Conservation (phyloP, 2,888 invertebrate genomes). For the Latrodectus hesperus region DNA sequence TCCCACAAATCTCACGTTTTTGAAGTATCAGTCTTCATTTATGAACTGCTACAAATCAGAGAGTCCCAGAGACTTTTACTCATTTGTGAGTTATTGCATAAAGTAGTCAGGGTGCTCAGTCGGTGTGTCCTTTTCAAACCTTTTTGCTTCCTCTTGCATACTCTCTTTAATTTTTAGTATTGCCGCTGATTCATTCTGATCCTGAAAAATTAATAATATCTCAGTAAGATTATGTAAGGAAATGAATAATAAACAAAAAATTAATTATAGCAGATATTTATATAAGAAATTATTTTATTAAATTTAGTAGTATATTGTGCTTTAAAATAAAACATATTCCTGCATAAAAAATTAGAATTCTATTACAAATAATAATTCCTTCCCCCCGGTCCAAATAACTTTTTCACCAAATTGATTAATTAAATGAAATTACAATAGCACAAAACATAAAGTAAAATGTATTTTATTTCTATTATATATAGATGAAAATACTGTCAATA, state of each 20-base stretch:
- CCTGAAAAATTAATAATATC: conserved; percentile 75
- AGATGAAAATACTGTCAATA: too few species aligned
- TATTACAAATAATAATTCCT: too few species aligned
- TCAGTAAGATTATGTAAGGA: too few species aligned
- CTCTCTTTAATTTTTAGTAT: conserved; percentile 99
- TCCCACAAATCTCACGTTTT: conserved; percentile 14
- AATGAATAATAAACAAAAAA: too few species aligned
- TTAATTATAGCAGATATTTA: neutral
- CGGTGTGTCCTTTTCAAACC: conserved; percentile 94
- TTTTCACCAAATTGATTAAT: too few species aligned
- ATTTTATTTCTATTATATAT: too few species aligned
- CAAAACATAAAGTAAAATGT: too few species aligned
- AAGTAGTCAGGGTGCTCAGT: conserved; percentile 91
- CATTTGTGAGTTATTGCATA: conserved; percentile 84
- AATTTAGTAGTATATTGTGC: neutral
- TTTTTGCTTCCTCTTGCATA: conserved; percentile 99
- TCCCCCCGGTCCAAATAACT: too few species aligned
- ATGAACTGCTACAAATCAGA: neutral
- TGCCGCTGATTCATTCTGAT: conserved; percentile 99
- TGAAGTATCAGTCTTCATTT: conserved; percentile 40
- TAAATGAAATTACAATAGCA: too few species aligned
- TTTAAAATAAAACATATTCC: too few species aligned
- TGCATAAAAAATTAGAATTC: too few species aligned
- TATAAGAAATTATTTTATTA: conserved; percentile 6
- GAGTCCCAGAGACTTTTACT: conserved; percentile 16